A percentile compares a stretch with the other conserved stretches of the same genome.
Conservation (phyloP, 2,888 invertebrate genomes). For the Sphecodes monilicornis region DNA sequence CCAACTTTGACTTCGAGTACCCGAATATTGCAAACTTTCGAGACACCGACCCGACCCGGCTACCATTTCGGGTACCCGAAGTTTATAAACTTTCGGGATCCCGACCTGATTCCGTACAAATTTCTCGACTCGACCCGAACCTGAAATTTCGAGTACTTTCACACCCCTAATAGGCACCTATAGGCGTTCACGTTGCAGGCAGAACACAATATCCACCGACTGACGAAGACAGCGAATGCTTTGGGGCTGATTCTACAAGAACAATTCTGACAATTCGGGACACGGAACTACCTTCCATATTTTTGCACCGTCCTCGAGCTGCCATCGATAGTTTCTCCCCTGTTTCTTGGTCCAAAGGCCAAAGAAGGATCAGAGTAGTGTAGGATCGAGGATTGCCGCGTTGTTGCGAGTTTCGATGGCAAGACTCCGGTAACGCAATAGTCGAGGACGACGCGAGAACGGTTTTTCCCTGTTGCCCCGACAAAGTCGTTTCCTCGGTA, state of each 20-base stretch:
- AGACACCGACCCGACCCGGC: too few relatives aligned
- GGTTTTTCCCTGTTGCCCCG: constrained; percentile 60
- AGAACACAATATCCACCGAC: neutral
- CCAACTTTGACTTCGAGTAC: too few relatives aligned
- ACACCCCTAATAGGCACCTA: too few relatives aligned
- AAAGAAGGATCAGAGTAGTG: neutral
- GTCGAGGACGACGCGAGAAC: constrained; percentile 28
- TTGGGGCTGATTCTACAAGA: neutral
- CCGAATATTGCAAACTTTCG: too few relatives aligned
- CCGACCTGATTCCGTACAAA: too few relatives aligned
- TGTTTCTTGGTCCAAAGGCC: neutral
- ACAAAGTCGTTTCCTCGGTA: constrained; percentile 37
- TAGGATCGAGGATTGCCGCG: neutral
- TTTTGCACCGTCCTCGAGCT: neutral
- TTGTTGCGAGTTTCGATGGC: constrained; percentile 48
- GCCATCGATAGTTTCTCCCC: neutral
- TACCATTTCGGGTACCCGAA: too few relatives aligned
- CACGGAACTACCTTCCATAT: neutral
- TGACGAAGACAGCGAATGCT: neutral
- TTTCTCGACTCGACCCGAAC: too few relatives aligned
- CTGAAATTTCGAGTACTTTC: too few relatives aligned
- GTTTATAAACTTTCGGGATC: too few relatives aligned
- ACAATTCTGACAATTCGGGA: neutral
- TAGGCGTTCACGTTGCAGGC: too few relatives aligned
- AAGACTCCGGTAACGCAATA: constrained; percentile 61